Evolutionary conservation across 2,113 vertebrate genomes (phyloP).

Genomic region (Meleagris gallopavo): DNA sequence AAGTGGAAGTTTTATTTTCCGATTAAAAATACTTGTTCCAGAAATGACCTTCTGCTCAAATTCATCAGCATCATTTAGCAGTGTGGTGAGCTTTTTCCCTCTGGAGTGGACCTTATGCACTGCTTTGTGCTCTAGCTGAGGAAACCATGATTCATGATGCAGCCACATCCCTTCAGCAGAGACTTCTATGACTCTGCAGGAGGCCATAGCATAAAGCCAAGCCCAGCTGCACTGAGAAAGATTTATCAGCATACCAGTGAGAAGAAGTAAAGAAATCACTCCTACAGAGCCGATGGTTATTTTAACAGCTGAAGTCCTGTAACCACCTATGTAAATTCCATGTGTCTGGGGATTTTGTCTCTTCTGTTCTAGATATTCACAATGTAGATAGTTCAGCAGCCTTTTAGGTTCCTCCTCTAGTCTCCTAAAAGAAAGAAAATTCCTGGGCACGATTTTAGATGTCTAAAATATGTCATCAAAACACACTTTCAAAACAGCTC

Average conservation of each 20-base stretch:
- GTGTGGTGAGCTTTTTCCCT: not conserved
- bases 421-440: not conserved
- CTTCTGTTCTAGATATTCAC: not conserved
- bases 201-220: not conserved
- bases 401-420: not conserved
- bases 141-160: not conserved
- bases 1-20: not conserved
- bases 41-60: not conserved
- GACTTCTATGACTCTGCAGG: not conserved
- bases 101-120: not conserved
- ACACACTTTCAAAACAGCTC: not conserved
- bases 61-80: not conserved
- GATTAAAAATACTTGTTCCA: not conserved
- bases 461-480: not conserved
- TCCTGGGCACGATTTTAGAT: not conserved
- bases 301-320: not conserved
- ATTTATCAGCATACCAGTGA: not conserved
- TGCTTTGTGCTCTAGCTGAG: not conserved
- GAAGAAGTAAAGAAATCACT: not conserved
- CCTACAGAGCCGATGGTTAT: rapidly evolving
- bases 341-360: not conserved
- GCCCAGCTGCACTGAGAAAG: not conserved
- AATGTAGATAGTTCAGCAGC: not conserved
- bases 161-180: not conserved
- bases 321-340: not conserved